Evolutionary conservation across 2,888 invertebrate genomes (phyloP).

Genomic region (Melangyna quadrimaculata): DNA sequence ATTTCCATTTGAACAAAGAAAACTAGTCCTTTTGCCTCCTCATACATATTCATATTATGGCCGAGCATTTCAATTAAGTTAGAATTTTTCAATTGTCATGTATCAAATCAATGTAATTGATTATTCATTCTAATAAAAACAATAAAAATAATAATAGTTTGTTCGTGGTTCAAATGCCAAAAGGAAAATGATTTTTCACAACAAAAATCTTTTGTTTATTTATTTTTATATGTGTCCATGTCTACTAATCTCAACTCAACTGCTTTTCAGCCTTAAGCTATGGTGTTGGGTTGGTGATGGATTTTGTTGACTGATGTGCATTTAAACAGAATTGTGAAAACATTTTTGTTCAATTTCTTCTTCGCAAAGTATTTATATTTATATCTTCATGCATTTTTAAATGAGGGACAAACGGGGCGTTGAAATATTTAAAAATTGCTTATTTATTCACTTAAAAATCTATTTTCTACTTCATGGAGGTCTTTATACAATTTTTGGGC

Average conservation of each 20-base stretch:
- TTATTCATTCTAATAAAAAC: background rate
- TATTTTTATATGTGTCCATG: background rate
- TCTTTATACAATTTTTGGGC: no score
- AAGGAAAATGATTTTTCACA: background rate
- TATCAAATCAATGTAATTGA: slow-evolving; percentile 35
- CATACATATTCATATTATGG: background rate
- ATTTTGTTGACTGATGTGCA: background rate
- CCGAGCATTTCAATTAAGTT: background rate
- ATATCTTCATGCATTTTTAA: no score
- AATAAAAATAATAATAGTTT: background rate
- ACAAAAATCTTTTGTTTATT: slow-evolving; percentile 9
- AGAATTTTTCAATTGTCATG: background rate
- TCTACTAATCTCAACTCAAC: background rate
- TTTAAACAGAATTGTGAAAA: background rate
- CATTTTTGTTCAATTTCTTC: no score
- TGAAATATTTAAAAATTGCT: no score
- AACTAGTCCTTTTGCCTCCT: background rate
- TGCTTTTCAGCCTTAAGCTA: background rate
- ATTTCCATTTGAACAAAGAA: slow-evolving; percentile 2
- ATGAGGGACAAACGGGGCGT: no score
- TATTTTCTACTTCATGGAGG: no score
- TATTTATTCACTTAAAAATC: no score
- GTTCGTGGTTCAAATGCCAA: slow-evolving; percentile 1
- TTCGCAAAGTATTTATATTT: no score
- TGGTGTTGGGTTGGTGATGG: slow-evolving; percentile 18